Evolutionary conservation across 2,888 invertebrate genomes (phyloP).

Genomic region (Troides oblongomaculatus): DNA sequence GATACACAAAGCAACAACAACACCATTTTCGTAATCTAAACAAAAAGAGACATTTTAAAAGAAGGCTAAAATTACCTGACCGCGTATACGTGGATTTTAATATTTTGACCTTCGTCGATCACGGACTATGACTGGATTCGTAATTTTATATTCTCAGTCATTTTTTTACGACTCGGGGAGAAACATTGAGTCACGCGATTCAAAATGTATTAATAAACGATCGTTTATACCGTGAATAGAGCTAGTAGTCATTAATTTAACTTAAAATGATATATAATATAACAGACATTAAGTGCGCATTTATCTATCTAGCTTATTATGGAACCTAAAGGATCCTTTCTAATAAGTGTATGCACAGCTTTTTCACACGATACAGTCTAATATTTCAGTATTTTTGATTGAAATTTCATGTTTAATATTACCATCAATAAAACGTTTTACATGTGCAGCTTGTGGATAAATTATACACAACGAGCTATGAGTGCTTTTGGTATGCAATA

Average conservation of each 20-base stretch:
- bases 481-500: no score
- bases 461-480: no score
- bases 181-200: background rate
- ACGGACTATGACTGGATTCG: slow-evolving; percentile 8
- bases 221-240: background rate
- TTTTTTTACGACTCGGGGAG: background rate
- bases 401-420: background rate
- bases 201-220: background rate
- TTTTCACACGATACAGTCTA: background rate
- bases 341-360: background rate
- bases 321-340: background rate
- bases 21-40: slow-evolving; percentile 7
- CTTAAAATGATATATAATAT: background rate
- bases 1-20: slow-evolving; percentile 5
- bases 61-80: slow-evolving; percentile 17
- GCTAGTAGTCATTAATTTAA: background rate
- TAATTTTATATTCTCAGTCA: slow-evolving; percentile 9
- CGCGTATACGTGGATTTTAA: slow-evolving; percentile 21
- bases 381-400: background rate
- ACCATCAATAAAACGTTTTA: no score
- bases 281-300: background rate
- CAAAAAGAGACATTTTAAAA: slow-evolving; percentile 16
- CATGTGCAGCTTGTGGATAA: no score
- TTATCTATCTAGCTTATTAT: background rate
- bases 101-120: slow-evolving; percentile 18